Evolutionary conservation across 2,797 vertebrate genomes (phyloP), one percentile per base, ranked within the genome.

Genomic region (Hoplostethus atlanticus): DNA sequence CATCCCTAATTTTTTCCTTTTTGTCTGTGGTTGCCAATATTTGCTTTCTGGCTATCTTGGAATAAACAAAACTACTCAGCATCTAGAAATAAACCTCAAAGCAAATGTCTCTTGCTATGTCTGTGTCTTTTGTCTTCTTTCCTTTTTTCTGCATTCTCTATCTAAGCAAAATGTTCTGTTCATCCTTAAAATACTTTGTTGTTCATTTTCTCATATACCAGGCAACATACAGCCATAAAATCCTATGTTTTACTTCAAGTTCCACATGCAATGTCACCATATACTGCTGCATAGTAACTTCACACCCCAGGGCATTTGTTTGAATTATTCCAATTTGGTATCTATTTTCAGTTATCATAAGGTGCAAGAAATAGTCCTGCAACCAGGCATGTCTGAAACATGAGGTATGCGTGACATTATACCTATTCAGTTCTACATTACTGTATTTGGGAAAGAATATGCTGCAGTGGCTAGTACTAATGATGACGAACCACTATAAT

Each of bases 1-100:
- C 42, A 0, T 13, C 12, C 40, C 40, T 42, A 28, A 44, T 44
- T 44, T 44, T 3, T 44, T 13, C 12, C 42, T 44, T 44, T 44
- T 15, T 44, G 42, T 44, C 42, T 44, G 42, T 44, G 12, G 42
- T 44, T 44, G 11, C 30, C 60, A 53, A 34, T 56, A 48, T 76
- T 68, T 48, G 11, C 34, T 66, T 68, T 74, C 51, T 66, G 51
- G 58, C 40, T 64, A 69, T 54, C 44, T 50, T 25, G 50, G 52
- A 70, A 70, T 47, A 64, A 70, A 66, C 71, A 31, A 40, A 54
- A 42, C 4, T 53, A 30, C 21, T 30, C 6, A 6, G 50, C 52
- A 21, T 53, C 56, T 44, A 44, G 42, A 44, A 44, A 44, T 44
- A 44, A 44, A 44, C 42, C 13, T 44, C 12, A 44, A 44, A 44